phyloP scores from a whole-genome alignment of 2,888 invertebrate species.

The Tinea trinotella region DNA sequence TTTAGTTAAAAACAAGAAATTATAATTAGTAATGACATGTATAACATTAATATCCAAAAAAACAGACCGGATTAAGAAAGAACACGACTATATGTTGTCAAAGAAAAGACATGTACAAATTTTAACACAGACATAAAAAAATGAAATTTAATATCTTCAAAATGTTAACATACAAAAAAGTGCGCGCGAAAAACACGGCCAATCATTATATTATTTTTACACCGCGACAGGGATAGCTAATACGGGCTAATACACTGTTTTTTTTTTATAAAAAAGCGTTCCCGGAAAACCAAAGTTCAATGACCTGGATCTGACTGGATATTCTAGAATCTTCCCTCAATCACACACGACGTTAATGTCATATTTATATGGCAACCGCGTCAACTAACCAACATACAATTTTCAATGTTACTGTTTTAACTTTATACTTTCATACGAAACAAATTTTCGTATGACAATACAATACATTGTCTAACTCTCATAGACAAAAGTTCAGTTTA shows the following conservation, averaged over 20 bases:
- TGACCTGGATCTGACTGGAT: conserved; percentile 5
- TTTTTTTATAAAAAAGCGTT: conserved; percentile 11
- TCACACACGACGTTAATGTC: conserved; percentile 15
- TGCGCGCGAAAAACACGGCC: background rate
- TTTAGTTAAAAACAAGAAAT: too few relatives aligned
- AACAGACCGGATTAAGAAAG: too few relatives aligned
- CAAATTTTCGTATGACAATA: too few relatives aligned
- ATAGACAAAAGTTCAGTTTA: too few relatives aligned
- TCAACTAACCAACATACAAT: background rate
- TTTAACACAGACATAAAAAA: too few relatives aligned
- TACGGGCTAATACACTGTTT: conserved; percentile 12
- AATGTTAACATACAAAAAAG: background rate
- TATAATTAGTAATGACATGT: too few relatives aligned
- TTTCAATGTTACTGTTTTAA: background rate
- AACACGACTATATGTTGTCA: too few relatives aligned
- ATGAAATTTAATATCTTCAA: background rate
- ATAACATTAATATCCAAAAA: too few relatives aligned
- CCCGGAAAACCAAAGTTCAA: background rate
- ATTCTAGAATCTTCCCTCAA: conserved; percentile 1
- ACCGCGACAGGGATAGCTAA: conserved; percentile 4
- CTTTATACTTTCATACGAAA: background rate
- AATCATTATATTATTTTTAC: conserved; percentile 15
- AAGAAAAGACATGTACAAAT: too few relatives aligned
- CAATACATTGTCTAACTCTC: too few relatives aligned
- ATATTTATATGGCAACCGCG: conserved; percentile 15